A percentile compares a stretch with the other conserved stretches of the same genome.
Evolutionary conservation across 2,888 invertebrate genomes (phyloP).

Genomic region (Parnassius glacialis): DNA sequence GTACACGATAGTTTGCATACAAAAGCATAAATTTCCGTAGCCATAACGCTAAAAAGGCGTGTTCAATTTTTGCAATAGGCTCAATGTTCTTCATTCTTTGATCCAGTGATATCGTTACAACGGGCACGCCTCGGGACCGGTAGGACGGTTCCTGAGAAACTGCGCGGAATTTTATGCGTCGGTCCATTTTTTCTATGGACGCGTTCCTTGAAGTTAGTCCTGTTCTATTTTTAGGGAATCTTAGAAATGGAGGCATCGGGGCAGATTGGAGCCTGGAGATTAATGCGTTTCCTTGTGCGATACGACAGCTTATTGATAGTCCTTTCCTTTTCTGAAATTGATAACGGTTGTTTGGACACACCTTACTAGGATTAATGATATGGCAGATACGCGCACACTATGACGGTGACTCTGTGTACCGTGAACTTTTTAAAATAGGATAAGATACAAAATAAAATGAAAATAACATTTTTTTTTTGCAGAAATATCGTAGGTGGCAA

Average conservation of each 20-base stretch:
- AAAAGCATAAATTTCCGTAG: too few species aligned
- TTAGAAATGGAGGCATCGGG: background rate
- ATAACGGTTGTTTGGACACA: slow-evolving; percentile 2
- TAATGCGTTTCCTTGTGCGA: background rate
- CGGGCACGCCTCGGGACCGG: background rate
- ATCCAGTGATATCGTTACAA: background rate
- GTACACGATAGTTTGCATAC: too few species aligned
- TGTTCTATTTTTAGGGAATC: background rate
- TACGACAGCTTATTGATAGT: background rate
- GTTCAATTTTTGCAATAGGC: background rate
- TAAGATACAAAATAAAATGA: too few species aligned
- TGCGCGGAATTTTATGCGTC: slow-evolving; percentile 3
- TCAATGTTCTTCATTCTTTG: background rate
- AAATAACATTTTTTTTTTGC: too few species aligned
- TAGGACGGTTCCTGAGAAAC: background rate
- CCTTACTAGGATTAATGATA: background rate
- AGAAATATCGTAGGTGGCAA: too few species aligned
- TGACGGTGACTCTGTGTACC: too few species aligned
- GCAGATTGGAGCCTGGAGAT: background rate
- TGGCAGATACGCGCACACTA: too few species aligned
- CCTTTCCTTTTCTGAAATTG: background rate
- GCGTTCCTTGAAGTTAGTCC: slow-evolving; percentile 1
- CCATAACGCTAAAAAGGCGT: too few species aligned
- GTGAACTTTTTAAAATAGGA: too few species aligned
- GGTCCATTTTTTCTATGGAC: background rate